Percentiles rank a stretch among this genome's conserved stretches.
Conservation (phyloP, 1,140 invertebrate genomes). For the Theocolax elegans region DNA sequence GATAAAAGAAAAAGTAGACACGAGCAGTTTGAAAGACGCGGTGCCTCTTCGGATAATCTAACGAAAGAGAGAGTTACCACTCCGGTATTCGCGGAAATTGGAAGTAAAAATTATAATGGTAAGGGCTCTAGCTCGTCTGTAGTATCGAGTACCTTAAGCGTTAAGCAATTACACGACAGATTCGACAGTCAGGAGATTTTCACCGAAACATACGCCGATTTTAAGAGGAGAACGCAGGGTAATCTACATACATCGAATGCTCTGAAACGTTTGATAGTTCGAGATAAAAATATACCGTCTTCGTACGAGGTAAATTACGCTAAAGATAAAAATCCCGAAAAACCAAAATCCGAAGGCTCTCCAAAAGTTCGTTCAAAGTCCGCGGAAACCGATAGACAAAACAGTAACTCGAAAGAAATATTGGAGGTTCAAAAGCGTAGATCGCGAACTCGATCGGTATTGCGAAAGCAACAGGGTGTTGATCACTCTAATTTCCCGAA, state of each 20-base stretch:
- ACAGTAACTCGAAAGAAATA: conserved; percentile 25
- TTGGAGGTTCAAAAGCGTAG: conserved; percentile 38
- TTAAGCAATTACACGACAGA: conserved; percentile 58
- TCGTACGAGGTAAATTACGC: background rate
- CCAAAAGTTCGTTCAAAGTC: conserved; percentile 8
- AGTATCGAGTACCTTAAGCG: conserved; percentile 14
- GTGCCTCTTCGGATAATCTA: conserved; percentile 60
- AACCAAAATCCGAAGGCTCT: background rate
- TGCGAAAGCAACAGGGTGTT: conserved; percentile 60
- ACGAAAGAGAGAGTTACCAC: background rate
- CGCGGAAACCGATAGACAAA: conserved; percentile 19
- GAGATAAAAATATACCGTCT: conserved; percentile 15
- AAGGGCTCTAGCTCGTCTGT: conserved; percentile 7
- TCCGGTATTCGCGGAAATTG: conserved; percentile 28
- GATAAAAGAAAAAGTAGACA: conserved; percentile 52
- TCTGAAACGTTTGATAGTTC: conserved; percentile 10
- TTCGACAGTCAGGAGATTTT: conserved; percentile 59
- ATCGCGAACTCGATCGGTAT: conserved; percentile 47
- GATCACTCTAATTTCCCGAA: conserved; percentile 55
- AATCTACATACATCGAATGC: conserved; percentile 12
- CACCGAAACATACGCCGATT: conserved; percentile 60
- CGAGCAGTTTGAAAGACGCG: conserved; percentile 53
- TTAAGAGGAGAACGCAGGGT: conserved; percentile 55
- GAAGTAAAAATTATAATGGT: background rate
- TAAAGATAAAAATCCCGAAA: background rate